These are phyloP conservation scores for Stenurella melanura DNA, from an alignment of 2,888 invertebrate species.

Conservation along the genomic window DNA sequence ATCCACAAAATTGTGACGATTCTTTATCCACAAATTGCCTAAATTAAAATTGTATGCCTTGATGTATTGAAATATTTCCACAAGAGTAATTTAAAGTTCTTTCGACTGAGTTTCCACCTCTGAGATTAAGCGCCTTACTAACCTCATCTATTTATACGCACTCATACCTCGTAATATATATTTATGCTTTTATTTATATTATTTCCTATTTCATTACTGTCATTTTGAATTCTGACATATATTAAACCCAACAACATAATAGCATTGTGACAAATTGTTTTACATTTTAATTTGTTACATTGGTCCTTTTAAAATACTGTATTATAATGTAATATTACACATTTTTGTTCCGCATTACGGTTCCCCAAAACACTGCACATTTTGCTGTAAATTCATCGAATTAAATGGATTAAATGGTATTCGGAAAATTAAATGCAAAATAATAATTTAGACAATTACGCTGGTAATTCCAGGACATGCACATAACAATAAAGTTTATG, in stretches of 20 bases:
- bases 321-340: slow-evolving; percentile 18
- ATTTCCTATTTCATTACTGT: neutral
- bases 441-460: slow-evolving; percentile 14
- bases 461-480: slow-evolving; percentile 16
- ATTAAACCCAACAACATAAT: neutral
- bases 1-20: too few relatives aligned
- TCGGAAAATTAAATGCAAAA: slow-evolving; percentile 25
- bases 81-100: too few relatives aligned
- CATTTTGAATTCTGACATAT: slow-evolving; percentile 10
- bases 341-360: slow-evolving; percentile 21
- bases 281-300: slow-evolving; percentile 5
- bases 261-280: too few relatives aligned
- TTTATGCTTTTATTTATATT: neutral
- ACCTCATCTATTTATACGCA: too few relatives aligned
- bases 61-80: too few relatives aligned
- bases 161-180: too few relatives aligned
- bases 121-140: too few relatives aligned
- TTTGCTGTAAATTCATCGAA: slow-evolving; percentile 18
- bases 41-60: too few relatives aligned
- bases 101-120: too few relatives aligned
- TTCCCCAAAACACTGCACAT: slow-evolving; percentile 2
- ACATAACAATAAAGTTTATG: slow-evolving; percentile 27
- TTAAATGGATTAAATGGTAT: slow-evolving; percentile 21
- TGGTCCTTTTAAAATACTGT: neutral
- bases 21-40: too few relatives aligned